Base-by-base conservation (phyloP, 2,113 vertebrate species). In the Elephantulus edwardii region DNA sequence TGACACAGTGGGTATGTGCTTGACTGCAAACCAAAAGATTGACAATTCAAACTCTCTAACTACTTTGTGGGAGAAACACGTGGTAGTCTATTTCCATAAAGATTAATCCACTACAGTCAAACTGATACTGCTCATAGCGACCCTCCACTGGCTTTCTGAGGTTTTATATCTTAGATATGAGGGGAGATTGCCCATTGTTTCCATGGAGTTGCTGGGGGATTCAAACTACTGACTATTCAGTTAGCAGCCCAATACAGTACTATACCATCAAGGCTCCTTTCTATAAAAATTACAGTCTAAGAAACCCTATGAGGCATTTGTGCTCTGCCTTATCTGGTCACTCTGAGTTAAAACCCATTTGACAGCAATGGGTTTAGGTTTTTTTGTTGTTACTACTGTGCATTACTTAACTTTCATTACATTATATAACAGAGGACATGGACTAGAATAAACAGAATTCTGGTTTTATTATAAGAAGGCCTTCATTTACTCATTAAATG, bases 371-470 rank as follows among this genome's bases (percentile, higher is more conserved):
- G 60, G 28, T 62, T 60, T 33, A 30, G 6, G 30, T 38, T 38
- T 30, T 38, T 68, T 30, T 38, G 64, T n/a, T n/a, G 66, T 68
- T 89, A 76, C 30, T 48, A 50, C n/a, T 90, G 78, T 40, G 24
- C 42, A 80, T 87, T 86, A 74, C 30, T 75, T 91, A 5, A 40
- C 78, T 90, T 91, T 83, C 26, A 50, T 88, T 75, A 93, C 76
- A 68, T 52, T 89, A 44, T 40, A 8, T 83, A 64, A 50, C 72
- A 19, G 33, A 92, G 75, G 11, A 50, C 28, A 62, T 14, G 28
- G 50, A 81, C 72, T 54, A 19, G 71, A 66, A 44, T 74, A 86
- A 38, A 16, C 38, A 48, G 68, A 83, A 74, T 86, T 95, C 88
- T 82, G 66, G 30, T 86, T 94, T 89, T 24, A 50, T 64, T 88